Percentiles rank a stretch among this genome's conserved stretches.
Evolutionary conservation across 2,888 invertebrate genomes (phyloP).

Genomic region (Drosophila kambysellisi): DNA sequence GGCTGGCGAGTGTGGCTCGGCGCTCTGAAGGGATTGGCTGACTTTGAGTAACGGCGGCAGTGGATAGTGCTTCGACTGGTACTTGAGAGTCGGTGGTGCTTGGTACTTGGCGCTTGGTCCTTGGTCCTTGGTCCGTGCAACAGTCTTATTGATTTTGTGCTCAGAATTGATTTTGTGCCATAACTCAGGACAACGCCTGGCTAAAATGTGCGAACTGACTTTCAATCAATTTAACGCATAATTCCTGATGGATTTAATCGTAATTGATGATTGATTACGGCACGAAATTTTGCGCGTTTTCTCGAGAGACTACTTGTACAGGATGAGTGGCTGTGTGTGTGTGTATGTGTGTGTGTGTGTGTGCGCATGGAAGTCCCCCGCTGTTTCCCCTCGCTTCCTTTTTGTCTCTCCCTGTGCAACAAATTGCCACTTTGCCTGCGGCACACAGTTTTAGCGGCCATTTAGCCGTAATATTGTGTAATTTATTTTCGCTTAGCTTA

Average conservation of each 20-base stretch:
- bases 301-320: conserved; percentile 13
- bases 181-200: conserved; percentile 58
- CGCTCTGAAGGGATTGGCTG: conserved; percentile 35
- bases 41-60: conserved; percentile 63
- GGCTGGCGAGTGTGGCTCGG: conserved; percentile 14
- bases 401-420: conserved; percentile 5
- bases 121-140: conserved; percentile 34
- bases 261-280: conserved; percentile 85
- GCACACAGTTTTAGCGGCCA: conserved; percentile 49
- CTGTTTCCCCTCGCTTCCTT: background rate
- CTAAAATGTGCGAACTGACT: conserved; percentile 74
- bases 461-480: conserved; percentile 79
- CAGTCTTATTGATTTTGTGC: conserved; percentile 74
- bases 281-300: conserved; percentile 47
- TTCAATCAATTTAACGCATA: conserved; percentile 84
- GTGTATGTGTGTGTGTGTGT: conserved; percentile 3
- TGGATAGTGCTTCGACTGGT: conserved; percentile 32
- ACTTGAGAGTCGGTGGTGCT: background rate
- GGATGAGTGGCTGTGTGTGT: background rate
- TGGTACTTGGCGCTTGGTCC: background rate
- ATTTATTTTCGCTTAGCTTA: conserved; percentile 81
- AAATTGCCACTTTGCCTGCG: conserved; percentile 35
- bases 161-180: conserved; percentile 72
- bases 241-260: conserved; percentile 83
- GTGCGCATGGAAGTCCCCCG: background rate